Evolutionary conservation across 2,113 vertebrate species (phyloP).

Genomic region (Corvus moneduloides): DNA sequence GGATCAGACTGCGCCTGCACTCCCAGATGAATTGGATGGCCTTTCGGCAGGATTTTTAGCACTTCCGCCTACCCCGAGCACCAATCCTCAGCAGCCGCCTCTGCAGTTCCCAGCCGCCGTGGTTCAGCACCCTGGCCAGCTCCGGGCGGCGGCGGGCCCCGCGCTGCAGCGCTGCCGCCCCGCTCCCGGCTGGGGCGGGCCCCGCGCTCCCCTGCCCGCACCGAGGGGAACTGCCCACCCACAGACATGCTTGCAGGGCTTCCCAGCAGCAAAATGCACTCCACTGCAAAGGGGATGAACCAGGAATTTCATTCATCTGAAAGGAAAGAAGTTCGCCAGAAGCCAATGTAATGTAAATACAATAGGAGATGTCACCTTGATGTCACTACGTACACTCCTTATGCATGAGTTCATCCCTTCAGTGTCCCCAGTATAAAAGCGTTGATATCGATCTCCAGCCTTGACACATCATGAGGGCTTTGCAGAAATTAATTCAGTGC

Average conservation of each 20-base stretch:
- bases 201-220: fast-evolving
- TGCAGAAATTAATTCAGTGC: neutral
- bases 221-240: no score
- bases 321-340: neutral
- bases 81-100: fast-evolving
- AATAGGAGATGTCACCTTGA: neutral
- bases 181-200: neutral
- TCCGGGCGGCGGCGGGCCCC: neutral
- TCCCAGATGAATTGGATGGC: fast-evolving
- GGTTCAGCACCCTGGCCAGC: conserved; percentile 3
- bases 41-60: neutral
- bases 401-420: neutral
- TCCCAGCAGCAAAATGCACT: fast-evolving
- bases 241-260: fast-evolving
- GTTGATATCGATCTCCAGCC: neutral
- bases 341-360: neutral
- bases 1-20: fast-evolving
- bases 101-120: fast-evolving
- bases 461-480: neutral
- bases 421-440: neutral
- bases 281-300: neutral
- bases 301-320: neutral
- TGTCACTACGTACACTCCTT: neutral
- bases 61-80: fast-evolving
- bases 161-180: neutral